phyloP scores from a whole-genome alignment of 2,888 invertebrate species.

The Drosophila prostipennis region DNA sequence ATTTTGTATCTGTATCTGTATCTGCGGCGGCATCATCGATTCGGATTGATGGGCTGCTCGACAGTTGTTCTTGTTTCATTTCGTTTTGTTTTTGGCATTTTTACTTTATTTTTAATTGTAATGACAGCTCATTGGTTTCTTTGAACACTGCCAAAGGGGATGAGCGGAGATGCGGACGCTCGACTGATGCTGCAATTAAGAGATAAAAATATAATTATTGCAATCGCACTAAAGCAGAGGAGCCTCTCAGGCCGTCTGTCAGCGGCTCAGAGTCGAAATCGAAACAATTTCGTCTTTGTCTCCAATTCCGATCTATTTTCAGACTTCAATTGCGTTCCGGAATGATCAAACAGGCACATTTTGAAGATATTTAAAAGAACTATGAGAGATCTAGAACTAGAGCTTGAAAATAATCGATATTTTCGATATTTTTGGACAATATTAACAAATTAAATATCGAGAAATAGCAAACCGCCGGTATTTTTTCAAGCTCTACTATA shows the following conservation, averaged over 20 bases:
- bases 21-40: conserved; percentile 71
- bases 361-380: no score
- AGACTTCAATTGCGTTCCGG: conserved; percentile 29
- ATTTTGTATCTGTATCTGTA: conserved; percentile 50
- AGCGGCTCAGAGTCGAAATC: conserved; percentile 35
- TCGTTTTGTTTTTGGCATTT: conserved; percentile 42
- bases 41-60: conserved; percentile 74
- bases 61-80: conserved; percentile 71
- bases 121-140: conserved; percentile 82
- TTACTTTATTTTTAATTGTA: conserved; percentile 68
- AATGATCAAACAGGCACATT: conserved; percentile 45
- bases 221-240: conserved; percentile 53
- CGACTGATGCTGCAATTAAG: conserved; percentile 80
- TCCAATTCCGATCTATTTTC: conserved; percentile 16
- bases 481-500: no score
- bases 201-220: conserved; percentile 83
- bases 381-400: no score
- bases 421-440: no score
- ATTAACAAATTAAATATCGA: no score
- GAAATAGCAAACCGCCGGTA: no score
- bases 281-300: conserved; percentile 20
- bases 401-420: no score
- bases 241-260: conserved; percentile 47
- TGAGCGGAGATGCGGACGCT: conserved; percentile 5
- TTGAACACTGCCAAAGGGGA: conserved; percentile 52